A percentile compares a stretch with the other conserved stretches of the same genome.
These are phyloP conservation scores for Criorhina ranunculi DNA, from an alignment of 2,888 invertebrate genomes.

Conservation along the genomic window DNA sequence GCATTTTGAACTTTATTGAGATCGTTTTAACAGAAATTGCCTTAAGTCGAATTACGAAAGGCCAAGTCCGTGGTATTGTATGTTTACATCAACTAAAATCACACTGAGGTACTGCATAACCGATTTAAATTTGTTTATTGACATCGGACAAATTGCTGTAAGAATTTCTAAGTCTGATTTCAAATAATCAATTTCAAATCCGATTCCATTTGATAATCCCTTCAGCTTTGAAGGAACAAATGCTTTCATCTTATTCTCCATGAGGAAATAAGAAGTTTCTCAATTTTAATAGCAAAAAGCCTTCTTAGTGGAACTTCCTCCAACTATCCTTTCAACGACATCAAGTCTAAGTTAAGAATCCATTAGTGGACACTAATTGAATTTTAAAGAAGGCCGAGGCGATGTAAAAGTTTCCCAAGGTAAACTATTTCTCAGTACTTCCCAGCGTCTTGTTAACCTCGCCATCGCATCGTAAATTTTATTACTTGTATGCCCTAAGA, in stretches of 20 bases:
- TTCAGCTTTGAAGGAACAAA: slow-evolving; percentile 1
- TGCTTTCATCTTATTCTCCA: slow-evolving; percentile 29
- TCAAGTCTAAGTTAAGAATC: slow-evolving; percentile 57
- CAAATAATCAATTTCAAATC: not conserved
- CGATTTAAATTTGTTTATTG: too few species aligned
- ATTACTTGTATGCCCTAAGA: not conserved
- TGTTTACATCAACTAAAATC: too few species aligned
- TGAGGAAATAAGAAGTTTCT: slow-evolving; percentile 4
- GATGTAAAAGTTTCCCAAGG: not conserved
- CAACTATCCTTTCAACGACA: slow-evolving; percentile 2
- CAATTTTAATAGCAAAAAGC: not conserved
- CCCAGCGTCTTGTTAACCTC: slow-evolving; percentile 4
- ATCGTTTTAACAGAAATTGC: too few species aligned
- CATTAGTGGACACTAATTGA: slow-evolving; percentile 69
- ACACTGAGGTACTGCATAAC: too few species aligned
- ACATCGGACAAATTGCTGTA: too few species aligned
- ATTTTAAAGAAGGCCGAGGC: slow-evolving; percentile 51
- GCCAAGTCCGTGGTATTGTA: too few species aligned
- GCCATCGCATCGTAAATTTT: not conserved
- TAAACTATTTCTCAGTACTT: slow-evolving; percentile 16
- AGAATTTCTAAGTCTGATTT: too few species aligned
- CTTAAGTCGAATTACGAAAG: too few species aligned
- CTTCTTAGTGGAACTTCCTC: not conserved
- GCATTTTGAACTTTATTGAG: too few species aligned
- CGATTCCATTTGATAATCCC: slow-evolving; percentile 2